Conservation (phyloP, 2,797 vertebrate genomes). For the Parauchenoglanis ngamensis region DNA sequence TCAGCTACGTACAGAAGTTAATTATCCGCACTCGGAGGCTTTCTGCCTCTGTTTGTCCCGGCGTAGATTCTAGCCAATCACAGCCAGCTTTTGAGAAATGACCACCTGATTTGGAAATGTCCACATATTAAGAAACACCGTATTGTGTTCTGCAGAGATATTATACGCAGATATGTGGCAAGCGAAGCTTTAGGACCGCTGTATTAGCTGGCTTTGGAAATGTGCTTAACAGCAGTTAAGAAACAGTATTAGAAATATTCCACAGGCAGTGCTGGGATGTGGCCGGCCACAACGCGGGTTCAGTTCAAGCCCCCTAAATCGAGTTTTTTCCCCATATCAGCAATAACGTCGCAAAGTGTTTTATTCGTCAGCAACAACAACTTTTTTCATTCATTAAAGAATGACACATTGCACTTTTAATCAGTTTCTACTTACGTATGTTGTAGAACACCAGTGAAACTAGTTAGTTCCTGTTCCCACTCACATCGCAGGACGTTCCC, state of each 20-base stretch:
- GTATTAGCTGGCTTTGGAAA: neutral
- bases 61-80: neutral
- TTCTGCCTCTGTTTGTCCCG: neutral
- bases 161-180: neutral
- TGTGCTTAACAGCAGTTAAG: neutral
- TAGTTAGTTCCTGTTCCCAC: neutral
- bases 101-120: neutral
- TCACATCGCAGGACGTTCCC: neutral
- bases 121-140: neutral
- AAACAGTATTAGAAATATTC: neutral
- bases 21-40: too few species aligned
- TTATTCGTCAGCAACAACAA: neutral
- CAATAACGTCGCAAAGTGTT: neutral
- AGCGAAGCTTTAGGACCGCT: neutral
- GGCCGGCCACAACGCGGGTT: neutral
- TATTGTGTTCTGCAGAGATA: neutral
- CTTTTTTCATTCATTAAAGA: neutral
- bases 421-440: neutral
- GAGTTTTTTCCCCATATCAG: neutral
- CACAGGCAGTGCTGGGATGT: neutral
- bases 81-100: neutral
- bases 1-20: neutral
- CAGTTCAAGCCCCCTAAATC: neutral
- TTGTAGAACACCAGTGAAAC: neutral
- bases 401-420: neutral